A percentile compares a stretch with the other conserved stretches of the same genome.
Evolutionary conservation across 2,113 vertebrate genomes (phyloP).

Genomic region (Motacilla tschutschensis): DNA sequence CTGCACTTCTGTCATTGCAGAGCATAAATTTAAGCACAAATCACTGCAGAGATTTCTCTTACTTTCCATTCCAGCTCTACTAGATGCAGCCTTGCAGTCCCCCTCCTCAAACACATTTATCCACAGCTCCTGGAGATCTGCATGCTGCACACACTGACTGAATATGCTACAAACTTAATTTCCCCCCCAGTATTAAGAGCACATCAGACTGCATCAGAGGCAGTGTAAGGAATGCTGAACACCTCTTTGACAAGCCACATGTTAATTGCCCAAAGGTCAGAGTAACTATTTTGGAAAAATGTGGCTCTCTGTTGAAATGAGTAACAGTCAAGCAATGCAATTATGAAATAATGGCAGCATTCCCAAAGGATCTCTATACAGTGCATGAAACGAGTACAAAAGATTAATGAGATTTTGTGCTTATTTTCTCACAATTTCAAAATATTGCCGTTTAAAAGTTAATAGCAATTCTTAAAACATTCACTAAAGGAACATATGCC

Average conservation of each 20-base stretch:
- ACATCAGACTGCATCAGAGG: neutral
- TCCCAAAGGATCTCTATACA: neutral
- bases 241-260: neutral
- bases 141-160: neutral
- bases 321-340: neutral
- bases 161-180: neutral
- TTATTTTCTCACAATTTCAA: neutral
- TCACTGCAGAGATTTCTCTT: neutral
- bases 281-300: neutral
- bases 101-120: neutral
- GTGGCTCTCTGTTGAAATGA: neutral
- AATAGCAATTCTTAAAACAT: neutral
- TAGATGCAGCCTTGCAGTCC: neutral
- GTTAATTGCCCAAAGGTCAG: neutral
- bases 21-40: neutral
- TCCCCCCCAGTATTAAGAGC: neutral
- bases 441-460: neutral
- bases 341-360: neutral
- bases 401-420: neutral
- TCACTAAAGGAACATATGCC: neutral
- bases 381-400: neutral
- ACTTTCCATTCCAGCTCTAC: neutral
- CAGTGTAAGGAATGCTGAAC: neutral
- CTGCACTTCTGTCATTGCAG: neutral
- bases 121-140: neutral